Evolutionary conservation across 1,140 invertebrate species (phyloP).

Genomic region (Liolophura sinensis): DNA sequence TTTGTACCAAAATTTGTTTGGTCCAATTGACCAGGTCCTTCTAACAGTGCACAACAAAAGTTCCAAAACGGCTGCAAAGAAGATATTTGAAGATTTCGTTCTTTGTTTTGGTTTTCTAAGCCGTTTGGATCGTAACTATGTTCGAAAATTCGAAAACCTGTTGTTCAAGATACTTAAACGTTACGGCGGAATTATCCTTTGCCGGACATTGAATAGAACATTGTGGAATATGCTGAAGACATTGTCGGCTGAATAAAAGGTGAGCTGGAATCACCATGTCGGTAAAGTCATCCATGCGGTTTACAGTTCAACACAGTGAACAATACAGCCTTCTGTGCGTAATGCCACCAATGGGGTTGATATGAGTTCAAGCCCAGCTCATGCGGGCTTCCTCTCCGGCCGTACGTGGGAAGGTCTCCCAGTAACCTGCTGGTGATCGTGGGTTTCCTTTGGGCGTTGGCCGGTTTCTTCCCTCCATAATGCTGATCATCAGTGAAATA

Average conservation of each 20-base stretch:
- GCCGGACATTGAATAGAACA: constrained; percentile 14
- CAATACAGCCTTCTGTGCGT: constrained; percentile 16
- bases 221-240: constrained; percentile 11
- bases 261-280: constrained; percentile 4
- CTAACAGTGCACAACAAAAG: constrained; percentile 26
- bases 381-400: no score
- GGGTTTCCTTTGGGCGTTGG: no score
- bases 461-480: no score
- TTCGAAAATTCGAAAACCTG: constrained; percentile 15
- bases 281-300: constrained; percentile 10
- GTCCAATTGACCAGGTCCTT: no score
- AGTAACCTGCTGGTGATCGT: no score
- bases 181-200: constrained; percentile 2
- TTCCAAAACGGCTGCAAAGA: constrained; percentile 19
- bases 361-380: no score
- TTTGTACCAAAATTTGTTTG: no score
- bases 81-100: constrained; percentile 24
- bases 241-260: constrained; percentile 12
- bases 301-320: constrained; percentile 12
- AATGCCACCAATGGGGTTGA: no score
- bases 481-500: no score
- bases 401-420: no score
- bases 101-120: constrained; percentile 20
- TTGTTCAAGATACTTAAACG: constrained; percentile 9
- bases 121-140: constrained; percentile 12